Conservation (phyloP, 2,113 vertebrate genomes). For the Poeciliopsis turrubarensis region DNA sequence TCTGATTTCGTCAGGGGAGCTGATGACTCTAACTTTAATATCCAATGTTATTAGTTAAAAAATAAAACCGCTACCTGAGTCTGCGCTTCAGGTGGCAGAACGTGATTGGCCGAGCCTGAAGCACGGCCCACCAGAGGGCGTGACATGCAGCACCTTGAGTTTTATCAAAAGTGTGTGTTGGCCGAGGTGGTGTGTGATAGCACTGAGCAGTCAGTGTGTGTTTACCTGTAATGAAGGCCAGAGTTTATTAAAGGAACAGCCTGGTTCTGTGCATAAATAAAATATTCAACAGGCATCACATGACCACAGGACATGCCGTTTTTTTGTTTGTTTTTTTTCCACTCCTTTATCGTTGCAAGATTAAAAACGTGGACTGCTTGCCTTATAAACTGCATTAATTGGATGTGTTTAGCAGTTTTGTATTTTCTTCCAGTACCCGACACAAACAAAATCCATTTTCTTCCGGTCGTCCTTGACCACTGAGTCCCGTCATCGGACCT, state of each 20-base stretch:
- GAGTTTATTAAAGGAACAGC: background rate
- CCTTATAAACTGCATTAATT: background rate
- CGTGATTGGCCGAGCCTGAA: conserved; percentile 12
- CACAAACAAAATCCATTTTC: no score
- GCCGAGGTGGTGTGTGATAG: background rate
- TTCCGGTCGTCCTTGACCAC: background rate
- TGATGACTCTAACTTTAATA: background rate
- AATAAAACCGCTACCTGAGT: no score
- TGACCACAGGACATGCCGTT: no score
- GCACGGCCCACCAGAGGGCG: background rate
- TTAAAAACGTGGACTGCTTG: no score
- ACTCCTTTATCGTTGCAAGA: no score
- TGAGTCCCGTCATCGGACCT: background rate
- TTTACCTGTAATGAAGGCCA: no score
- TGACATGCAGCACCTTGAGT: background rate
- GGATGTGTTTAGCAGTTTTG: no score
- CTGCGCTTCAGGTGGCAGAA: conserved; percentile 4
- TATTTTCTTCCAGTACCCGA: no score
- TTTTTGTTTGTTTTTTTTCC: no score
- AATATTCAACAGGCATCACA: background rate
- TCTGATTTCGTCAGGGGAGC: no score
- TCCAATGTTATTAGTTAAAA: background rate
- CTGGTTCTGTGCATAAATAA: background rate
- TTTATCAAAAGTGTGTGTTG: background rate
- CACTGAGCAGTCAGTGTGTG: background rate